A percentile compares a stretch with the other conserved stretches of the same genome.
Conservation (phyloP, 2,797 vertebrate genomes). For the Cynopterus sphinx region DNA sequence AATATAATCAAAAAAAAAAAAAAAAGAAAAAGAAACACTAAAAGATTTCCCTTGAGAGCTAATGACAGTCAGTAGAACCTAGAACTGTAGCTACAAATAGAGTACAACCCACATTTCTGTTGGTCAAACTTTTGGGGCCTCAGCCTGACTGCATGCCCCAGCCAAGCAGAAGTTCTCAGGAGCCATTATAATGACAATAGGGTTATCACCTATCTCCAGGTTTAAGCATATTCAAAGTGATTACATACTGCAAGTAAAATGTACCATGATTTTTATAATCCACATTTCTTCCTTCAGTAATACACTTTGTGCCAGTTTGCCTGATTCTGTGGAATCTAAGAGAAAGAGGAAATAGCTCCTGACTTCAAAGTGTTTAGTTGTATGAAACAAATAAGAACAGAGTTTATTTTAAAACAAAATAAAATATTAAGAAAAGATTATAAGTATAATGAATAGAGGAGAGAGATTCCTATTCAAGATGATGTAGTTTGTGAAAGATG, state of each 20-base stretch:
- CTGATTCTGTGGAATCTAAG: background rate
- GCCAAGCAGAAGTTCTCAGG: background rate
- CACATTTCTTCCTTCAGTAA: background rate
- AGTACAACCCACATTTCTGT: background rate
- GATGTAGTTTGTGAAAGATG: background rate
- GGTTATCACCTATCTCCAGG: background rate
- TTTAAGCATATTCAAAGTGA: background rate
- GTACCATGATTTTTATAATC: background rate
- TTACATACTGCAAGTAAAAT: background rate
- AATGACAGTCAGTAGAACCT: no score
- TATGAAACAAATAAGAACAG: background rate
- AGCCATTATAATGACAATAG: background rate
- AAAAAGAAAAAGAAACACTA: background rate
- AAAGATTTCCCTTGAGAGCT: background rate
- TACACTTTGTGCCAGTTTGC: background rate
- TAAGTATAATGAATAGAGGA: background rate
- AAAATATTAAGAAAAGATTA: background rate
- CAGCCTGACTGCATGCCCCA: background rate
- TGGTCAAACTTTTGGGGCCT: fast-evolving
- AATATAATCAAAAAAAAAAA: background rate
- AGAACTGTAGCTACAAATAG: background rate
- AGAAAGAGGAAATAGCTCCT: background rate
- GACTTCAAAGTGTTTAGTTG: background rate
- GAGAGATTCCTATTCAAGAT: background rate
- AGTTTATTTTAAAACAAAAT: background rate